Evolutionary conservation across 2,113 vertebrate genomes (phyloP).

Genomic region (Coracopsis vasa): DNA sequence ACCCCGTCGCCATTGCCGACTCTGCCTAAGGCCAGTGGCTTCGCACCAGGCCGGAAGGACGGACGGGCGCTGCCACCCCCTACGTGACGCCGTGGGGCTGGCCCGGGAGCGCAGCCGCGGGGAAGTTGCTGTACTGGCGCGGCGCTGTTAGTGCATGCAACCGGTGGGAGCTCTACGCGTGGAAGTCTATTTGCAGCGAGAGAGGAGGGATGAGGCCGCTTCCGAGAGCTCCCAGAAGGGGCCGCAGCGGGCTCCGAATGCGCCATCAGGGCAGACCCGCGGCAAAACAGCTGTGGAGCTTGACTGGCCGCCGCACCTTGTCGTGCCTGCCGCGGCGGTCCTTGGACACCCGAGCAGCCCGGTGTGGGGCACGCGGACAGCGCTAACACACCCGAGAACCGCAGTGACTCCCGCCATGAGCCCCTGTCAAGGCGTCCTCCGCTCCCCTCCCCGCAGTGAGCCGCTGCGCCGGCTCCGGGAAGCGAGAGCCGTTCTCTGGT

Average conservation of each 20-base stretch:
- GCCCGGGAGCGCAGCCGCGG: fast-evolving
- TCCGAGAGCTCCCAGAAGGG: too few species aligned
- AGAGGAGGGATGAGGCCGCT: not conserved
- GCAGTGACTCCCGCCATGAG: fast-evolving
- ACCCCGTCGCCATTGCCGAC: slow-evolving; percentile 46
- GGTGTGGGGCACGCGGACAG: fast-evolving
- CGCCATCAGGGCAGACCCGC: too few species aligned
- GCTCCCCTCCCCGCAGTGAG: not conserved
- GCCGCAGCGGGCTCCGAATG: too few species aligned
- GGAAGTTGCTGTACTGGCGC: fast-evolving
- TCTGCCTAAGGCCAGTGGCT: fast-evolving
- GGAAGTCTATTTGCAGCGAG: too few species aligned
- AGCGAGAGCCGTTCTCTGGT: too few species aligned
- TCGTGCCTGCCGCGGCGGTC: too few species aligned
- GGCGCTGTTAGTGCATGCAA: too few species aligned
- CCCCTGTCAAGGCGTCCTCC: fast-evolving
- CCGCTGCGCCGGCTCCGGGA: too few species aligned
- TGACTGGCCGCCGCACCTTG: not conserved
- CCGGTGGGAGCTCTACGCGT: fast-evolving
- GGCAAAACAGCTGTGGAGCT: not conserved
- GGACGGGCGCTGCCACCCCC: fast-evolving
- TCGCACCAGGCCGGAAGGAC: fast-evolving
- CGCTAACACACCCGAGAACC: fast-evolving
- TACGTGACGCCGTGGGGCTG: not conserved
- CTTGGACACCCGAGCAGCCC: fast-evolving